Conservation (phyloP, 1,140 invertebrate species). For the Diabrotica undecimpunctata region DNA sequence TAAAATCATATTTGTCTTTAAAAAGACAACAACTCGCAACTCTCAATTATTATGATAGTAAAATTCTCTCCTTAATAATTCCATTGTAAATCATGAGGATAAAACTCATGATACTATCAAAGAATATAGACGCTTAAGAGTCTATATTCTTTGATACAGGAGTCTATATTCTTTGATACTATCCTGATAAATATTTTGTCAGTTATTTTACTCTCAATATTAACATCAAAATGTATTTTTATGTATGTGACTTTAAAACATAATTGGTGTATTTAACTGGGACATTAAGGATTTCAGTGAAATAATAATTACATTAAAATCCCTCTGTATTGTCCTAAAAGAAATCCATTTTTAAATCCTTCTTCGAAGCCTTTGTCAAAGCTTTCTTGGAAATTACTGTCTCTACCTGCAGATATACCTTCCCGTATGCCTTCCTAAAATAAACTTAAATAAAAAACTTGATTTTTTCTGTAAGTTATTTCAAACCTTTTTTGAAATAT, state of each 20-base stretch:
- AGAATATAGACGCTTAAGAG: too few relatives aligned
- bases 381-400: constrained; percentile 53
- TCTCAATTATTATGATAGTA: not conserved
- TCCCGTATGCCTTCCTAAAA: constrained; percentile 54
- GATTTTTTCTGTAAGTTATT: not conserved
- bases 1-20: too few relatives aligned
- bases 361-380: constrained; percentile 54
- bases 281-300: not conserved
- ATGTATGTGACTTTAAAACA: not conserved
- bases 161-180: too few relatives aligned
- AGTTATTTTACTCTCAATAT: not conserved
- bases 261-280: not conserved
- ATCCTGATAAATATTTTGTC: not conserved
- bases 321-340: constrained; percentile 48
- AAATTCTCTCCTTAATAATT: not conserved
- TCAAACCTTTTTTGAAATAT: constrained; percentile 6
- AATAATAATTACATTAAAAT: constrained; percentile 28
- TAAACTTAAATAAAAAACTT: not conserved
- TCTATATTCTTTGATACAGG: too few relatives aligned
- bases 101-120: too few relatives aligned
- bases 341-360: constrained; percentile 21
- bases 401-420: constrained; percentile 53
- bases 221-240: not conserved
- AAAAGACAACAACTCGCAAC: too few relatives aligned
- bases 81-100: not conserved